A percentile compares a stretch with the other conserved stretches of the same genome.
Evolutionary conservation across 1,140 invertebrate species (phyloP).

Genomic region (Bemisia tabaci): DNA sequence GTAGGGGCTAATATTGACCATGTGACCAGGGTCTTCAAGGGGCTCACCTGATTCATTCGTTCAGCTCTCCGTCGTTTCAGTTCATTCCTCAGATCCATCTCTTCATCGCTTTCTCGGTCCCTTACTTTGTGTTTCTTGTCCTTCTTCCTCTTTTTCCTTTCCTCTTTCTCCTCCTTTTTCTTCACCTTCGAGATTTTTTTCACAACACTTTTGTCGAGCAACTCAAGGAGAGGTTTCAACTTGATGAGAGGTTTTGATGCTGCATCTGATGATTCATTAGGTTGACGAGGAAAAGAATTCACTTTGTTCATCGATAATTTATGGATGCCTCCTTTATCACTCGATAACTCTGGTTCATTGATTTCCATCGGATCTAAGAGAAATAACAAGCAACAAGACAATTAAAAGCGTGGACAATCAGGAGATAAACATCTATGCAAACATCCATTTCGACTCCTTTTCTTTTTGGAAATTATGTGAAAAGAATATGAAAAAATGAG

Average conservation of each 20-base stretch:
- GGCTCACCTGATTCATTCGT: background rate
- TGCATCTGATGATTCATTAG: background rate
- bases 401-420: no score
- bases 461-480: no score
- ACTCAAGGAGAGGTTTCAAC: background rate
- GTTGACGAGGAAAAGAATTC: background rate
- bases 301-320: no score
- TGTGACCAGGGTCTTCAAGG: no score
- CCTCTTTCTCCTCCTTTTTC: background rate
- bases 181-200: background rate
- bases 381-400: no score
- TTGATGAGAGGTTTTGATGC: background rate
- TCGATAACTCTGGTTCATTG: no score
- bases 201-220: background rate
- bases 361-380: no score
- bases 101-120: background rate
- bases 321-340: no score
- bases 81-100: background rate
- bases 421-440: no score
- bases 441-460: no score
- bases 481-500: no score
- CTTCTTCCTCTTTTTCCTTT: background rate
- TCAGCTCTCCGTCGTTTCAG: background rate
- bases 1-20: no score
- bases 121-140: background rate